Conservation (phyloP, 1,140 invertebrate species). For the Drosophila subpulchrella region DNA sequence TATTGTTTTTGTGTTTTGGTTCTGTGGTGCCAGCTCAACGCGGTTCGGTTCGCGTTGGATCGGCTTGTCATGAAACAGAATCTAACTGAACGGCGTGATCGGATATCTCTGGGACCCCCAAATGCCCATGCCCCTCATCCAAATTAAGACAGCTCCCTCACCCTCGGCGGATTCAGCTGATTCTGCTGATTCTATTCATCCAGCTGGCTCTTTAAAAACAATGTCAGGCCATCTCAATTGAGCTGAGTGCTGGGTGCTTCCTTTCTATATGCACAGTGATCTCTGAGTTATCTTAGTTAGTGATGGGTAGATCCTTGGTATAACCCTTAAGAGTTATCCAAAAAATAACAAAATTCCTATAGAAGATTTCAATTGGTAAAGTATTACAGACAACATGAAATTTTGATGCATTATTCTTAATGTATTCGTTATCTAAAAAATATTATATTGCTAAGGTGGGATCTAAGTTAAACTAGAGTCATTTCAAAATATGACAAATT, state of each 20-base stretch:
- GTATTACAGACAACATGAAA: too few relatives aligned
- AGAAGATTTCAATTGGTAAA: too few relatives aligned
- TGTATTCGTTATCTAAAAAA: too few relatives aligned
- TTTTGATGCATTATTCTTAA: too few relatives aligned
- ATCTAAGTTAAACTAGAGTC: too few relatives aligned
- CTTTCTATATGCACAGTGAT: conserved; percentile 1
- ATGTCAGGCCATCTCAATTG: conserved; percentile 52
- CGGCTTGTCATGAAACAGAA: conserved; percentile 26
- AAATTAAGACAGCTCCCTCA: conserved; percentile 15
- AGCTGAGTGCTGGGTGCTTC: conserved; percentile 5
- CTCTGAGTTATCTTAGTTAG: too few relatives aligned
- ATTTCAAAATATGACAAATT: too few relatives aligned
- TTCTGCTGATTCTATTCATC: neutral
- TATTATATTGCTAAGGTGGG: too few relatives aligned
- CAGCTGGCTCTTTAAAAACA: conserved; percentile 27
- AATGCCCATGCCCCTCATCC: neutral
- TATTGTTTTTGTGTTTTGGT: conserved; percentile 11
- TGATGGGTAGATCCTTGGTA: neutral
- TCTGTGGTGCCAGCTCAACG: conserved; percentile 9
- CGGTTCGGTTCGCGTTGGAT: neutral
- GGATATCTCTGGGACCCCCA: conserved; percentile 1
- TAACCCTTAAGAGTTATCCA: neutral
- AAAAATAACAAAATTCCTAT: neutral
- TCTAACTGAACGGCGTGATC: conserved; percentile 24
- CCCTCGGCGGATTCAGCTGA: neutral